Base-by-base conservation (phyloP, 2,888 invertebrate species). In the Xestia rhomboidea region DNA sequence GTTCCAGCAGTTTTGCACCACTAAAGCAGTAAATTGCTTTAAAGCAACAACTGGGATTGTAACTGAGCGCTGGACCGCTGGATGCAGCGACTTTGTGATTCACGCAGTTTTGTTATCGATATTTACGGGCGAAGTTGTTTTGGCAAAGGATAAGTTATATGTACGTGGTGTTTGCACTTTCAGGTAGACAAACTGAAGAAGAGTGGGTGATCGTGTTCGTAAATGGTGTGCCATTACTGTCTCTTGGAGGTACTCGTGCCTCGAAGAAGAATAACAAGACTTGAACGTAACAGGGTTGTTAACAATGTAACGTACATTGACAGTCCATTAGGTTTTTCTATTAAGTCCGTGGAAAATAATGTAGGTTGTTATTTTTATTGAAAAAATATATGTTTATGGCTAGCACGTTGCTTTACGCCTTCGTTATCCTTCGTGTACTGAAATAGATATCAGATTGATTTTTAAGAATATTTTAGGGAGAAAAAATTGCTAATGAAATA, bases 1-100 rank as follows among this genome's bases (percentile, higher is more conserved):
- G 79, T 89, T 88, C 83, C 77, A 66, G 82, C 79, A 85, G 87
- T 89, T 90, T 88, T 86, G 86, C 78, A 88, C 86, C 83, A 89
- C 88, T 90, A 90, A 89, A 89, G 89, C 89, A 82, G 86, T 90
- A 89, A 89, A 92, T 92, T 87, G 88, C 84, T 87, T 76, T 82
- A 83, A 79, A 82, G 85, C 82, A 87, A 87, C 82, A 78, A 67
- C 70, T 27, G 73, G 63, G 76, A 76, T 79, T 79, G 75, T 77
- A 82, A 79, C 76, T 57, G 68, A 72, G 63, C 30, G 41, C 60
- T 60, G 30, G 62, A 62, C 62, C 34, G 73, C 76, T 81, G 68
- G 41, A 77, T 84, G 82, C 77, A 86, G 30, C 49, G 71, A 77
- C 70, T 79, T 76, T 68, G 76, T 68, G 76, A 82, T 83, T 82